Evolutionary conservation across 2,888 invertebrate genomes (phyloP), one percentile per base, ranked within the genome.

Genomic region (Crepidodera aurea): DNA sequence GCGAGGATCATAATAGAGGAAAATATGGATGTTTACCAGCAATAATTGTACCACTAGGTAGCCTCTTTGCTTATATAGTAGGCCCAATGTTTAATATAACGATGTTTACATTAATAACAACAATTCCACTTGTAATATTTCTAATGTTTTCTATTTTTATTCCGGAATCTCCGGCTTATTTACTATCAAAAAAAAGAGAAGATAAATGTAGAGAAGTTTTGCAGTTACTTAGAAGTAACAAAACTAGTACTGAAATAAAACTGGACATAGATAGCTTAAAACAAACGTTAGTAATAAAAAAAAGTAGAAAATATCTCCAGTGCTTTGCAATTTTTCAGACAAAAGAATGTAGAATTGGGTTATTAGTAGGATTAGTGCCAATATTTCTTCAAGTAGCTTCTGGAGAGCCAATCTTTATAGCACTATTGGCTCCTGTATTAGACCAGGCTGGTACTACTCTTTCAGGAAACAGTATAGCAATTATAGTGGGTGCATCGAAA

Each of bases 1-100:
- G 39, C 15, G 61, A 61, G 25, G 42, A 61, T 32, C 56, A 61
- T 18, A 61, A 61, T 22, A 48, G 61, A 50, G 61, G 25, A 6
- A 55, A 42, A 42, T 40, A 22, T 12, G 48, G 56, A 4, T 48
- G 50, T 22, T 12, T 50, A 2, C 1, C 51, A 4, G 29, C 4
- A 2, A 10, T 51, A 1, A 56, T 13, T 32, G 2, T 42, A 5
- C 18, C 22, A 6, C 1, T 56, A 1, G 61, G 61, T n/a, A 22
- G 19, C 12, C 18, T 61, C 0, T 61, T 40, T 25, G 32, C 15
- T 7, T 56, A 56, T 37, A 13, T 32, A 10, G 1, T 60, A 3
- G 60, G 60, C 6, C 22, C 54, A 18, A 32, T 46, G 4, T 44
- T 54, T 10, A n/a, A 13, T 13, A 15, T 60, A 8, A 29, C 13